Base-by-base conservation (phyloP, 2,797 vertebrate species). In the Sorex maritimensis region DNA sequence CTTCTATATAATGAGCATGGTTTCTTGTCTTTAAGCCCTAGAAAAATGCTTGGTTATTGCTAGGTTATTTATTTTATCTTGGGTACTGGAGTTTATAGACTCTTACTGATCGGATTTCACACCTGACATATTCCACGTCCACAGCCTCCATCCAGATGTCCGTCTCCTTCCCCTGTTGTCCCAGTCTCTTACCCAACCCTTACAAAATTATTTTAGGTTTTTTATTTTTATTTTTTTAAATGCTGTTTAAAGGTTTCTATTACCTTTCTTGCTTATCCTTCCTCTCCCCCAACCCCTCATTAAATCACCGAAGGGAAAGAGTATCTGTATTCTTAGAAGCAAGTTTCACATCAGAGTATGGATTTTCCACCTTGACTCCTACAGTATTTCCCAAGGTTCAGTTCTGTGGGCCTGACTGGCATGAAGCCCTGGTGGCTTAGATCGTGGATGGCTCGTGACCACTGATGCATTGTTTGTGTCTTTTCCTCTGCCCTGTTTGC, bases 311-410 rank as follows among this genome's bases (percentile, higher is more conserved):
- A 78, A 73, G 17, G 89, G 63, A 73, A 74, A 81, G 75, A 65
- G 13, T 71, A 24, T 58, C 17, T 28, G 74, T 68, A 26, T 65
- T 86, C 88, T 79, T 92, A 86, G n/a, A 71, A 44, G 19, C 30
- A 74, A 91, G 79, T 21, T 6, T 4, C 41, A 26, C 34, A 85
- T 95, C 86, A 91, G 41, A 95, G 55, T 69, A 78, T 30, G 58
- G 78, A 67, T 90, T 89, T 75, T 28, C 78, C 34, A 71, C 79
- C 86, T 75, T 38, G 41, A 82, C 79, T 77, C 94, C 81, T 91
- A 46, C 21, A 69, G 15, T 0, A 0, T 63, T 86, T 78, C 58
- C 26, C 26, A 74, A 12, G 61, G 46, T 10, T 17, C 24, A 12
- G 0, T 19, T 34, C n/a, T 44, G 65, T 11, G 23, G 38, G 15